Percentiles rank a stretch among this genome's conserved stretches.
These are phyloP conservation scores for Acanthochromis polyacanthus DNA, from an alignment of 2,113 vertebrate genomes.

Conservation along the genomic window DNA sequence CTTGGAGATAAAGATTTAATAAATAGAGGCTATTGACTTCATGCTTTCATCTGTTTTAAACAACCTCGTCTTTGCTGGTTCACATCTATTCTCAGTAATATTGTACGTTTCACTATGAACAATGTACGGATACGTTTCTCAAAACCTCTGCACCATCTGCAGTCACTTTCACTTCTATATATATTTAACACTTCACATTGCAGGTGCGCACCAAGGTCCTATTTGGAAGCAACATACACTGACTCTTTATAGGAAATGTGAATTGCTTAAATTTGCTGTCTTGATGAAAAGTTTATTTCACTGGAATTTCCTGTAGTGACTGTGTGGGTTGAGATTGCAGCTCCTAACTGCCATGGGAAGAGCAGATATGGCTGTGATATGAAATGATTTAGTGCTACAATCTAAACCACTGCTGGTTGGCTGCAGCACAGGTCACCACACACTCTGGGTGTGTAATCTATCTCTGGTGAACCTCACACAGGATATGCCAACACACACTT, in stretches of 20 bases:
- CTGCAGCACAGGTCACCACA: conserved; percentile 73
- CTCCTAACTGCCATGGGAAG: conserved; percentile 77
- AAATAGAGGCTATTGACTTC: conserved; percentile 12
- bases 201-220: conserved; percentile 1
- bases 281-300: conserved; percentile 49
- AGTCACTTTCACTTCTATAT: neutral
- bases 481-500: conserved; percentile 78
- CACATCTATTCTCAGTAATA: conserved; percentile 35
- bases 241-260: neutral
- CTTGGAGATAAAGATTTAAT: conserved; percentile 26
- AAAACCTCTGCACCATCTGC: conserved; percentile 17
- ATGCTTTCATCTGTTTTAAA: conserved; percentile 16
- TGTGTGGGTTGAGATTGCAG: conserved; percentile 65
- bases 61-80: neutral
- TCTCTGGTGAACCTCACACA: conserved; percentile 78
- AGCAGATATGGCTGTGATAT: conserved; percentile 73
- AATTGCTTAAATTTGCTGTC: conserved; percentile 32
- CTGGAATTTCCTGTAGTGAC: conserved; percentile 69
- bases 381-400: conserved; percentile 77
- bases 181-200: conserved; percentile 10
- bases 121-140: conserved; percentile 11
- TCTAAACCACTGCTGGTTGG: conserved; percentile 75
- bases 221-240: neutral
- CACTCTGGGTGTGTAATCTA: conserved; percentile 75
- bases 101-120: conserved; percentile 7